Percentiles rank a stretch among this genome's conserved stretches.
Evolutionary conservation across 2,888 invertebrate genomes (phyloP).

Genomic region (Cantharis nigra): DNA sequence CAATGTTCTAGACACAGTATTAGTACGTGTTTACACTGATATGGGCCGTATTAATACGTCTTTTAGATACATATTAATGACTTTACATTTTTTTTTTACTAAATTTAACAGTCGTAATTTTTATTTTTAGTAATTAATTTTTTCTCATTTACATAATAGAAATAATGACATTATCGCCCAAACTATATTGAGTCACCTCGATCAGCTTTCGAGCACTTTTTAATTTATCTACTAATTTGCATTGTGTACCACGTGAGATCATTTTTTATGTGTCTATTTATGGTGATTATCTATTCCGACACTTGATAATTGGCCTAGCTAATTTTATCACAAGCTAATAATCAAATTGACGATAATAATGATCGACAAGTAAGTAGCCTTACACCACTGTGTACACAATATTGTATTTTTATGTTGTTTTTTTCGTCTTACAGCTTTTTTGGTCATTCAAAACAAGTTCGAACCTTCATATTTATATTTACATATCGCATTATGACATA

Average conservation of each 20-base stretch:
- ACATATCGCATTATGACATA: not conserved
- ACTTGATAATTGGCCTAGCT: constrained; percentile 8
- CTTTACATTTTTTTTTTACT: not conserved
- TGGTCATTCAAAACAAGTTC: not conserved
- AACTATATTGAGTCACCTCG: too few species aligned
- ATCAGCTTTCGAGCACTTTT: too few species aligned
- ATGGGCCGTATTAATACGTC: not conserved
- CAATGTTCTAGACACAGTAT: not conserved
- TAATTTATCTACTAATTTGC: too few species aligned
- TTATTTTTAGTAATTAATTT: too few species aligned
- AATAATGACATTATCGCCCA: too few species aligned
- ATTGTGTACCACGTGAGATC: not conserved
- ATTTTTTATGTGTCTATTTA: not conserved
- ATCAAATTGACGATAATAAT: not conserved
- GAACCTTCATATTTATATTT: not conserved
- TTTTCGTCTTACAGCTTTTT: too few species aligned
- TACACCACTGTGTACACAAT: too few species aligned
- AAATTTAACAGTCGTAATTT: too few species aligned
- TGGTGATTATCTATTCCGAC: constrained; percentile 7
- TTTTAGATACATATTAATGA: not conserved
- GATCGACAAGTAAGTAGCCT: not conserved
- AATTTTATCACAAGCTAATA: not conserved
- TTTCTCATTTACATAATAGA: too few species aligned
- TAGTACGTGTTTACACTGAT: not conserved
- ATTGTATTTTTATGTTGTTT: too few species aligned